Conservation (phyloP, 2,888 invertebrate genomes). For the Trichogramma evanescens region DNA sequence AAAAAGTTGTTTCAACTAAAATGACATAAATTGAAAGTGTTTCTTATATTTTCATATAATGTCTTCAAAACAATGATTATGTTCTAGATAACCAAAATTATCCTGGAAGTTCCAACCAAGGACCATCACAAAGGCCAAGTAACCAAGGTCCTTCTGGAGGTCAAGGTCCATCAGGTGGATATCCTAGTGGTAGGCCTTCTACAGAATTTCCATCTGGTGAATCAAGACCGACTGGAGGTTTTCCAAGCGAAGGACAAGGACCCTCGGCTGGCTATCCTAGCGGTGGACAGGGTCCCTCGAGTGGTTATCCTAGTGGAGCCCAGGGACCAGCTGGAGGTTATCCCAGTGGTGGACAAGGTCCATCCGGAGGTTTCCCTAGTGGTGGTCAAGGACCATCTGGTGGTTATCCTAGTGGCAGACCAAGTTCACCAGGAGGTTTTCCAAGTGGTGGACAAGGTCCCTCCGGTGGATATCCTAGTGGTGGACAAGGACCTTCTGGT, state of each 20-base stretch:
- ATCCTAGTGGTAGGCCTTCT: constrained; percentile 28
- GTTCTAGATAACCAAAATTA: no score
- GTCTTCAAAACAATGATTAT: no score
- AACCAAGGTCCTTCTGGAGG: constrained; percentile 32
- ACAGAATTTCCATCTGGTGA: neutral
- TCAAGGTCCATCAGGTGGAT: constrained; percentile 22
- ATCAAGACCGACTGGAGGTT: constrained; percentile 17
- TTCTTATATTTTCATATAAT: no score
- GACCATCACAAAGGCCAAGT: constrained; percentile 26
- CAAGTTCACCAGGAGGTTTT: constrained; percentile 21
- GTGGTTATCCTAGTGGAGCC: constrained; percentile 19
- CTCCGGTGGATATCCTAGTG: constrained; percentile 20
- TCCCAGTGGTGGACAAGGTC: constrained; percentile 27
- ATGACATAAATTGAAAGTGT: no score
- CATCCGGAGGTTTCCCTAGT: constrained; percentile 20
- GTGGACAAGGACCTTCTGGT: constrained; percentile 30
- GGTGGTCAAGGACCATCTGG: constrained; percentile 20
- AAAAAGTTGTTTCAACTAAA: no score
- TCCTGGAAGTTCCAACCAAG: constrained; percentile 12
- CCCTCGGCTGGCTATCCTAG: constrained; percentile 22
- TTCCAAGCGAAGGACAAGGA: constrained; percentile 18
- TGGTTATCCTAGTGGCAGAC: constrained; percentile 29
- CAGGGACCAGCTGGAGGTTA: constrained; percentile 33
- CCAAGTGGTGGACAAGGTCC: constrained; percentile 15
- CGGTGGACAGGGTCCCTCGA: constrained; percentile 21